phyloP scores from a whole-genome alignment of 2,797 vertebrate genomes.

The Limnodromus scolopaceus region DNA sequence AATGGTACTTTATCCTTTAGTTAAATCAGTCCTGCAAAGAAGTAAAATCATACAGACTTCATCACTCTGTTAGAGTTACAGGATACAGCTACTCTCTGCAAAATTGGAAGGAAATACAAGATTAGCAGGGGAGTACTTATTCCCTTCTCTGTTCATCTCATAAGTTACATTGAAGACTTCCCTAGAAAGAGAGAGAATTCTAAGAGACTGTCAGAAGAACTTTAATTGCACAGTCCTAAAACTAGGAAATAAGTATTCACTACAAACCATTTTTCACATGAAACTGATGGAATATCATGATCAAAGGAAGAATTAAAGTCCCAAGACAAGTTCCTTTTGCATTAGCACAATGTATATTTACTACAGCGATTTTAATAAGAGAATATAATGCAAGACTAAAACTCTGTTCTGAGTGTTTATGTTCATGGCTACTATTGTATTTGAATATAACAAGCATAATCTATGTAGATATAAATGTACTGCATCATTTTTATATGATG shows the following conservation, averaged over 20 bases:
- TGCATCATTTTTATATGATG: background rate
- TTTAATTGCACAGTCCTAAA: background rate
- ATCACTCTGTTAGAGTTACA: background rate
- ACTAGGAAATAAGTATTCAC: background rate
- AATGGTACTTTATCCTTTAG: background rate
- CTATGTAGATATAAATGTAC: background rate
- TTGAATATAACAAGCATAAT: background rate
- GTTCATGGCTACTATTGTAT: background rate
- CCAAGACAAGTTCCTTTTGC: background rate
- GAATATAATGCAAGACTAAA: background rate
- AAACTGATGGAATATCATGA: background rate
- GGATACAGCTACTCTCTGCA: background rate
- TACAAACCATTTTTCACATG: background rate
- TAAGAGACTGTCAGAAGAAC: background rate
- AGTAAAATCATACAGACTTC: background rate
- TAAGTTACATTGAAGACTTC: background rate
- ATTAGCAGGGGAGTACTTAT: background rate
- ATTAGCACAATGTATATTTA: background rate
- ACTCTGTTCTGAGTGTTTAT: background rate
- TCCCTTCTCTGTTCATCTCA: background rate
- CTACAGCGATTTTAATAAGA: background rate
- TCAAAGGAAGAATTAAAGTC: background rate
- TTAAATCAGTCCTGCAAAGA: background rate
- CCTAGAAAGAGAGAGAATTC: background rate
- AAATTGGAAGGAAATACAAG: background rate